These are phyloP conservation scores for Muricea muricata DNA, from an alignment of 92 coral and sea anemone species.

Conservation along the genomic window DNA sequence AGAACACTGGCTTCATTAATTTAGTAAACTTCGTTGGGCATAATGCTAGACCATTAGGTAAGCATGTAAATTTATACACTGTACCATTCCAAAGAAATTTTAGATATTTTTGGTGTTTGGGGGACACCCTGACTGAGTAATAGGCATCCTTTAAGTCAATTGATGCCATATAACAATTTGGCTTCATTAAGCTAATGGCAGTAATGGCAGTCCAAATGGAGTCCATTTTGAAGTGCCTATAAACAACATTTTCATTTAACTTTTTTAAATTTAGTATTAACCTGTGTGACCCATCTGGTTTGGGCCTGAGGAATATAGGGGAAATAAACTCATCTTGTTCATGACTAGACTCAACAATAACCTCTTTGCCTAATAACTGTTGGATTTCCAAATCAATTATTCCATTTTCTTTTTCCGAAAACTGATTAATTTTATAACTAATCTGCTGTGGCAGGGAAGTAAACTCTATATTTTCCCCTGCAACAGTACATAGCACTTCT, in stretches of 20 bases:
- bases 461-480: no score
- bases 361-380: constrained; percentile 52
- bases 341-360: constrained; percentile 40
- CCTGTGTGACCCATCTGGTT: constrained; percentile 48
- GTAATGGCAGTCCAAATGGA: constrained; percentile 46
- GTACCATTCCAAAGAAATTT: constrained; percentile 54
- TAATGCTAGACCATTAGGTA: constrained; percentile 63
- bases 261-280: constrained; percentile 56
- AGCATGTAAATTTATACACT: constrained; percentile 64
- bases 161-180: constrained; percentile 56
- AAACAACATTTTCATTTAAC: background rate
- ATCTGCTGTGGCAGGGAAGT: no score
- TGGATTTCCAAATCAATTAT: no score
- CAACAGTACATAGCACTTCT: no score
- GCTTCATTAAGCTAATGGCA: constrained; percentile 43
- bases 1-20: constrained; percentile 49
- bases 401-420: no score
- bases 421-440: background rate
- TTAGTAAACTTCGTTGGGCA: constrained; percentile 57
- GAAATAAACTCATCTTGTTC: constrained; percentile 50
- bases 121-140: constrained; percentile 51
- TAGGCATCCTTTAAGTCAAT: constrained; percentile 50
- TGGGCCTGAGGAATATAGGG: constrained; percentile 36
- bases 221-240: constrained; percentile 64
- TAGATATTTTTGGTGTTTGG: constrained; percentile 45